Evolutionary conservation across 2,113 vertebrate genomes (phyloP).

Genomic region (Peucedramus taeniatus): DNA sequence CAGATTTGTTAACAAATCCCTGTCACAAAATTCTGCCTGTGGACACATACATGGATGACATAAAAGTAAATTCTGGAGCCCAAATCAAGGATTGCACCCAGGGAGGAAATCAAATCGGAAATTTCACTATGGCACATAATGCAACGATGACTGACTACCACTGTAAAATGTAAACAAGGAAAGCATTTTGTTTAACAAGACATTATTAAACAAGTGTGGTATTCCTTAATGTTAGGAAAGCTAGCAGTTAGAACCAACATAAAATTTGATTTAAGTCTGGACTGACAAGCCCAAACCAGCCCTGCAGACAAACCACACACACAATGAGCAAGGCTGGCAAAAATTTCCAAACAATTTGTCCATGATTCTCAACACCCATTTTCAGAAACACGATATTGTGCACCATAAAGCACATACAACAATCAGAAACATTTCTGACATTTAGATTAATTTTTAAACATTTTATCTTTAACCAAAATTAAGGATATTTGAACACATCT

Average conservation of each 20-base stretch:
- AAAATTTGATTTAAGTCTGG: background rate
- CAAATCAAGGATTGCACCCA: background rate
- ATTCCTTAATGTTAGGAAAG: background rate
- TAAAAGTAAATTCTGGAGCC: background rate
- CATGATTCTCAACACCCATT: background rate
- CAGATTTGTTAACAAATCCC: background rate
- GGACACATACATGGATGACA: accelerated
- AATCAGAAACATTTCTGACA: background rate
- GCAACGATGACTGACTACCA: accelerated
- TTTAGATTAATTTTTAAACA: background rate
- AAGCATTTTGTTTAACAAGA: background rate
- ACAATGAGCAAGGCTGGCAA: background rate
- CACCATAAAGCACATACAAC: background rate
- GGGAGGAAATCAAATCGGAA: background rate
- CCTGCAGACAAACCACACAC: accelerated
- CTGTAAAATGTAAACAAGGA: background rate
- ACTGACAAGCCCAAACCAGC: background rate
- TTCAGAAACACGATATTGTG: background rate
- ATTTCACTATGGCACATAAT: background rate
- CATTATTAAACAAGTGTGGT: background rate
- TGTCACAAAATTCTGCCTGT: background rate
- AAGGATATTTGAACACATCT: background rate
- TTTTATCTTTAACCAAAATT: background rate
- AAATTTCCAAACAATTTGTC: background rate
- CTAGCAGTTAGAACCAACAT: accelerated